Conservation (phyloP, 2,113 vertebrate species). For the Mobula hypostoma region DNA sequence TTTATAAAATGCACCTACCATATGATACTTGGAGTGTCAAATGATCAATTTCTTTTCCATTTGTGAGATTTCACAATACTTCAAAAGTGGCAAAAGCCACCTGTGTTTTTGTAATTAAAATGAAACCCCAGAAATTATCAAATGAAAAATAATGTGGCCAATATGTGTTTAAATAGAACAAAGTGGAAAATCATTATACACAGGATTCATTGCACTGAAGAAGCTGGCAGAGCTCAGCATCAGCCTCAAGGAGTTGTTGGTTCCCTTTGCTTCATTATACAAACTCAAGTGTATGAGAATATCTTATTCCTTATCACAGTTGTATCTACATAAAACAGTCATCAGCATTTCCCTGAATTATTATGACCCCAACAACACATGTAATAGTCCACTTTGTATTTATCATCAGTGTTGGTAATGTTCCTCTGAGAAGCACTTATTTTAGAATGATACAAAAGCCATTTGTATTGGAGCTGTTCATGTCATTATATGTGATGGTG, state of each 20-base stretch:
- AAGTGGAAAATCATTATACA: not conserved
- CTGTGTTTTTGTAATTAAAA: not conserved
- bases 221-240: not conserved
- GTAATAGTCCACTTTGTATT: not conserved
- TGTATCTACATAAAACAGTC: not conserved
- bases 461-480: not conserved
- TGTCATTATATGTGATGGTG: not conserved
- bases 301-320: not conserved
- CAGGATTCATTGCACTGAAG: not conserved
- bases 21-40: not conserved
- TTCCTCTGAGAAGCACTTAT: not conserved
- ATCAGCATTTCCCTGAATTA: not conserved
- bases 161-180: not conserved
- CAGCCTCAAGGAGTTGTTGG: not conserved
- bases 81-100: not conserved
- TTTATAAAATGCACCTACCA: not conserved
- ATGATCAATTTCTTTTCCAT: constrained; percentile 4
- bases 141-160: not conserved
- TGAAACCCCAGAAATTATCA: not conserved
- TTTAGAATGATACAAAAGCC: not conserved
- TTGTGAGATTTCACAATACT: not conserved
- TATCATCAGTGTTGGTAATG: not conserved
- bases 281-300: not conserved
- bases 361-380: not conserved
- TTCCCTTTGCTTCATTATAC: not conserved